These are phyloP conservation scores for Paratilapia polleni DNA, from an alignment of 2,113 vertebrate genomes.

Conservation along the genomic window DNA sequence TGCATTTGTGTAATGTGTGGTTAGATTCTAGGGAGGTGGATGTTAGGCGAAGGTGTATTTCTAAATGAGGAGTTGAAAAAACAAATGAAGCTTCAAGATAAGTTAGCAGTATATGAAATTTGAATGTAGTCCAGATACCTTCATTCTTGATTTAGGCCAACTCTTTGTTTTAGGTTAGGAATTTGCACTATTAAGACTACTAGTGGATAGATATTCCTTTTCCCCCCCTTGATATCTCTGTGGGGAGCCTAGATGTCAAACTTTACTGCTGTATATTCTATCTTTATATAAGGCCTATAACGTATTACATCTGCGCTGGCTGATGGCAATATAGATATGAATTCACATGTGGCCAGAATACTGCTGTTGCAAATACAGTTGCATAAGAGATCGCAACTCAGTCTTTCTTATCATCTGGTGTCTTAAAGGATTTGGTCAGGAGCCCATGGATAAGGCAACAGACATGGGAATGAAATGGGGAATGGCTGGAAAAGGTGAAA, in stretches of 20 bases:
- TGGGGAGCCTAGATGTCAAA: not conserved
- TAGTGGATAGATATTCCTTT: not conserved
- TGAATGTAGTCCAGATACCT: not conserved
- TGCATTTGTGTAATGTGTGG: not conserved
- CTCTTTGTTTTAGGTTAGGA: not conserved
- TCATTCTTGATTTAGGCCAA: not conserved
- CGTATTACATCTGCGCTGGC: not conserved
- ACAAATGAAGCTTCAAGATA: not conserved
- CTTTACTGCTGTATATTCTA: not conserved
- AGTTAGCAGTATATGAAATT: not conserved
- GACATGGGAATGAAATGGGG: not conserved
- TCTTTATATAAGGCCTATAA: not conserved
- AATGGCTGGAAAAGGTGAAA: conserved; percentile 9
- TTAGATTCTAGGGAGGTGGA: not conserved
- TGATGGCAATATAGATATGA: not conserved
- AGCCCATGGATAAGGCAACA: not conserved
- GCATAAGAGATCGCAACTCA: not conserved
- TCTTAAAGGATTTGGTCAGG: not conserved
- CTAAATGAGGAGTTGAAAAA: not conserved
- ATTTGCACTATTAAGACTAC: not conserved
- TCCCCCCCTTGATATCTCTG: not conserved
- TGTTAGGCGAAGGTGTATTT: not conserved
- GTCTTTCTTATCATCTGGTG: not conserved
- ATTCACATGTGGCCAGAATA: not conserved
- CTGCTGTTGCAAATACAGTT: conserved; percentile 6